Conservation (phyloP, 23 tunicate species). For the Oikopleura dioica region DNA sequence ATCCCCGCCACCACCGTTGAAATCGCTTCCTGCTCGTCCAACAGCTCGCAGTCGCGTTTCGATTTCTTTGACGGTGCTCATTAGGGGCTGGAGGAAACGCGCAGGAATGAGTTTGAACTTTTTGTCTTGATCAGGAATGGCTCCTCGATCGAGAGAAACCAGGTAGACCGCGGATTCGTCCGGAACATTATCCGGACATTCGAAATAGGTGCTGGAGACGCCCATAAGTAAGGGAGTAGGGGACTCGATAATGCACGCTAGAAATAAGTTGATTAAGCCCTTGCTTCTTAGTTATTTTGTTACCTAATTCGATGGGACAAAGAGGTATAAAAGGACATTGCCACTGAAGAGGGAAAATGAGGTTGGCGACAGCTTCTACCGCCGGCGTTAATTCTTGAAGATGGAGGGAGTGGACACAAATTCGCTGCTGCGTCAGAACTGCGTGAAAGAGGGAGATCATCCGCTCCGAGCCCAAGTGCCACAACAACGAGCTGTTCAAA, state of each 20-base stretch:
- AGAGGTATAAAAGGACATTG: slow-evolving; percentile 80
- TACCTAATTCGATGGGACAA: slow-evolving; percentile 74
- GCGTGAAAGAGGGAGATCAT: background rate
- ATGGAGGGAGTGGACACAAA: background rate
- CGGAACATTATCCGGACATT: background rate
- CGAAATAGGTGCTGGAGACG: background rate
- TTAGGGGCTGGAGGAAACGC: background rate
- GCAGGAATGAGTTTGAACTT: background rate
- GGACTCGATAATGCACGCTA: background rate
- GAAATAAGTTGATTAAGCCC: too few species aligned
- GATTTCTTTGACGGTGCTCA: background rate
- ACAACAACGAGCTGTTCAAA: too few species aligned
- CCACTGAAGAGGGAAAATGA: slow-evolving; percentile 71
- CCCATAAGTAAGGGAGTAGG: background rate
- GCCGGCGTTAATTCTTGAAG: background rate
- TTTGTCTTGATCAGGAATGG: background rate
- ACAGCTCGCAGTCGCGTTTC: background rate
- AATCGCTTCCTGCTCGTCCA: background rate
- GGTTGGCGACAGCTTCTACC: background rate
- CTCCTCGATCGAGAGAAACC: background rate
- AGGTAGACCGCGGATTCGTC: background rate
- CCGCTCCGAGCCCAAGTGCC: background rate
- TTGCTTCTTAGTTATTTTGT: too few species aligned
- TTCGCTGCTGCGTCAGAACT: background rate
- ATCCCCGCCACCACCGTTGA: background rate